These are phyloP conservation scores for Lagorchestes hirsutus DNA, from an alignment of 2,797 vertebrate species.

Conservation along the genomic window DNA sequence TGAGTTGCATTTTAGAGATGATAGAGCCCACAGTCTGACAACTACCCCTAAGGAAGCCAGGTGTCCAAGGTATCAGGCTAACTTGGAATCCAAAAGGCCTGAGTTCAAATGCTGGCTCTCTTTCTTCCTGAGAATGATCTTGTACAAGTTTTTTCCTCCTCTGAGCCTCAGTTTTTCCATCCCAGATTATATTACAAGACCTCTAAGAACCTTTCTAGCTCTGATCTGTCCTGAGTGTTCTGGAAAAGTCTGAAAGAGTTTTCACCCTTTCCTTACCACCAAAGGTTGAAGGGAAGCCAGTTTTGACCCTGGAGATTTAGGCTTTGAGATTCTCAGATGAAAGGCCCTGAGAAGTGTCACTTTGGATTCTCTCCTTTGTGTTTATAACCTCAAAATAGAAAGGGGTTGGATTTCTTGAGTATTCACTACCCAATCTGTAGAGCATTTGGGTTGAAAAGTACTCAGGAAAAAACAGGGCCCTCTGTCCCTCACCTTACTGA, in stretches of 20 bases:
- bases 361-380: conserved; percentile 15
- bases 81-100: neutral
- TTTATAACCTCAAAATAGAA: neutral
- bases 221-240: neutral
- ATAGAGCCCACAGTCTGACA: neutral
- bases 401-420: neutral
- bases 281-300: neutral
- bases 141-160: neutral
- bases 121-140: neutral
- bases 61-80: neutral
- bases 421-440: conserved; percentile 11
- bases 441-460: neutral
- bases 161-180: neutral
- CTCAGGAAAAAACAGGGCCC: neutral
- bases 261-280: neutral
- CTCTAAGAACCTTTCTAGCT: neutral
- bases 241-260: neutral
- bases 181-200: neutral
- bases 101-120: neutral
- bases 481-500: neutral
- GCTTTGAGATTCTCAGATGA: conserved; percentile 13
- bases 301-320: neutral
- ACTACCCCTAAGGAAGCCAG: neutral
- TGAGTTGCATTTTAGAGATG: neutral
- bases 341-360: neutral